Evolutionary conservation across 1,140 invertebrate species (phyloP), one percentile per base, ranked within the genome.

Genomic region (Bilobella aurantiaca): DNA sequence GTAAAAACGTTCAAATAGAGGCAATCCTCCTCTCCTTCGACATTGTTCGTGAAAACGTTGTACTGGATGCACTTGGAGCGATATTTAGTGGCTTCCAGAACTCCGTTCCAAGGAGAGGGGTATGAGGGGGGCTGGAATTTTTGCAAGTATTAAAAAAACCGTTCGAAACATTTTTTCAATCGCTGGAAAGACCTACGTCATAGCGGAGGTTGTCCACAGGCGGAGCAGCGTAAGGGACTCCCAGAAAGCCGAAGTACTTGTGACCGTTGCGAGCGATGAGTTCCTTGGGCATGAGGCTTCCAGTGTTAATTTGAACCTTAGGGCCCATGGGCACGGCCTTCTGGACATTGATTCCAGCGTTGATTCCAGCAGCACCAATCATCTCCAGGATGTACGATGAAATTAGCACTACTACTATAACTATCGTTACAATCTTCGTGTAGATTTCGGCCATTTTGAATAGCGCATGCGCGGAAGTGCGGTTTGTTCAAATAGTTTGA

Each of bases 41-140:
- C 69, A 12, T 59, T 29, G 69, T 74, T 66, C 67, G 74, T 53
- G 63, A 70, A n/a, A 71, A 76, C n/a, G 74, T 74, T 67, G 63
- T 76, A 74, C 32, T 91, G 89, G 23, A 83, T 83, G 70, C 88
- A 91, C 25, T 85, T 79, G 0, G 82, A 76, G 0, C 83, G 81
- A 67, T 83, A 82, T 53, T 81, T 73, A 0, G 82, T 81, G 0
- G 84, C 87, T 34, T 84, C 77, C 1, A 80, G 73, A 1, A 81
- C 75, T 1, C 81, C 84, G 8, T 76, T 70, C 86, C 86, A 89
- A 16, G 79, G 67, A 1, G 76, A 69, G 23, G 79, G 74, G 8
- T 83, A 79, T 60, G 82, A 79, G 1, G 87, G 86, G 1, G 83
- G 75, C 82, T 49, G 29, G 16, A 18, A n/a, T n/a, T n/a, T n/a